Conservation (phyloP, 2,113 vertebrate genomes). For the Speoplatyrhinus poulsoni region DNA sequence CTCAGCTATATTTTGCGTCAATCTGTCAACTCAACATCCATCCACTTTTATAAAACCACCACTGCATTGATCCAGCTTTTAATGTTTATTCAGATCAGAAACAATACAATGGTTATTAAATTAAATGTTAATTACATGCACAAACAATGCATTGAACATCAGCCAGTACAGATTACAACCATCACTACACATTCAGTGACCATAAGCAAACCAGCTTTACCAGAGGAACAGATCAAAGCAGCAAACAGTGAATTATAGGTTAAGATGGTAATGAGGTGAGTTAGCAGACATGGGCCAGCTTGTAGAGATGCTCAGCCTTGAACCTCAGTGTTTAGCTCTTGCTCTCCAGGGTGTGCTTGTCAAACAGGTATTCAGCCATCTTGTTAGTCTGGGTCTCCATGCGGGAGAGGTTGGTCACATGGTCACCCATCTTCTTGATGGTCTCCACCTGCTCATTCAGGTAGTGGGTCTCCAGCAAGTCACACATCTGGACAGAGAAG, state of each 20-base stretch:
- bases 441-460: constrained; percentile 92
- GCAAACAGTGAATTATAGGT: neutral
- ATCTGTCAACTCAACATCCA: no score
- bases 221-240: neutral
- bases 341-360: constrained; percentile 89
- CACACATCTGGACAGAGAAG: constrained; percentile 64
- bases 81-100: no score
- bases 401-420: constrained; percentile 76
- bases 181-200: no score
- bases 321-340: constrained; percentile 62
- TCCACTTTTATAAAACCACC: no score
- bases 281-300: neutral
- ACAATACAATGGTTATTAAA: no score
- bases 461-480: constrained; percentile 94
- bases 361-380: constrained; percentile 95
- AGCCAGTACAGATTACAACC: no score
- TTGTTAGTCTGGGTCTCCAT: constrained; percentile 78
- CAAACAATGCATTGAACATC: no score
- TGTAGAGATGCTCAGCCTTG: neutral
- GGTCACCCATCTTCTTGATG: constrained; percentile 90
- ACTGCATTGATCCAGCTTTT: no score
- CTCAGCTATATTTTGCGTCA: no score
- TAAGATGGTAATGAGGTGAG: neutral
- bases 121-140: no score
- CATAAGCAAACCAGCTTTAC: no score